Evolutionary conservation across 2,113 vertebrate species (phyloP).

Genomic region (Nothobranchius furzeri): DNA sequence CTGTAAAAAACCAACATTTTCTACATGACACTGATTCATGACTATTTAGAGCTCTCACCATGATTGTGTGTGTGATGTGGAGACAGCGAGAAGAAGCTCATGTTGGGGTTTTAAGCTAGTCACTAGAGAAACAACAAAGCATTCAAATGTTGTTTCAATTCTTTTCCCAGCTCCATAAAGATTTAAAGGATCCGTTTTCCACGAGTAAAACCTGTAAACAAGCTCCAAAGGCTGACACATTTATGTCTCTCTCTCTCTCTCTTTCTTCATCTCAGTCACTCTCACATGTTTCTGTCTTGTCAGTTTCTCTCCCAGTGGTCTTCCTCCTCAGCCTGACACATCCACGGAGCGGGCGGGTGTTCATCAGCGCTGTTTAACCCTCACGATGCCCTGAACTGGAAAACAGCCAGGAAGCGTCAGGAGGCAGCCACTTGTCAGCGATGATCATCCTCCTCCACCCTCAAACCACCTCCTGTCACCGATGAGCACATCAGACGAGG

Average conservation of each 20-base stretch:
- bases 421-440: constrained; percentile 53
- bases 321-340: constrained; percentile 63
- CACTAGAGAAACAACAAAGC: constrained; percentile 27
- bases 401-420: constrained; percentile 64
- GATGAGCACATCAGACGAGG: constrained; percentile 81
- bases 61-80: constrained; percentile 1
- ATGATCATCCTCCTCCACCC: constrained; percentile 32
- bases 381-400: constrained; percentile 51
- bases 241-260: constrained; percentile 24
- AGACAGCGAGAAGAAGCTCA: constrained; percentile 26
- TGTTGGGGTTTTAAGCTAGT: constrained; percentile 12
- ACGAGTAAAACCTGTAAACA: constrained; percentile 31
- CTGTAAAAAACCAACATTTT: neutral
- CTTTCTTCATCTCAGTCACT: neutral
- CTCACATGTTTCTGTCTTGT: constrained; percentile 52
- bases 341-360: constrained; percentile 54
- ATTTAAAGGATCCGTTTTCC: constrained; percentile 52
- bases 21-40: constrained; percentile 2
- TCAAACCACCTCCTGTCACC: constrained; percentile 41
- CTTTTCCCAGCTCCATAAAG: constrained; percentile 35
- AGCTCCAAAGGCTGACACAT: constrained; percentile 44
- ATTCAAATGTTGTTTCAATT: constrained; percentile 46
- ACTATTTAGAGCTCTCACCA: constrained; percentile 3
- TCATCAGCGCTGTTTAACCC: constrained; percentile 69
- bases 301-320: constrained; percentile 52